Conservation (phyloP, 2,888 invertebrate genomes). For the Biston stratarius region DNA sequence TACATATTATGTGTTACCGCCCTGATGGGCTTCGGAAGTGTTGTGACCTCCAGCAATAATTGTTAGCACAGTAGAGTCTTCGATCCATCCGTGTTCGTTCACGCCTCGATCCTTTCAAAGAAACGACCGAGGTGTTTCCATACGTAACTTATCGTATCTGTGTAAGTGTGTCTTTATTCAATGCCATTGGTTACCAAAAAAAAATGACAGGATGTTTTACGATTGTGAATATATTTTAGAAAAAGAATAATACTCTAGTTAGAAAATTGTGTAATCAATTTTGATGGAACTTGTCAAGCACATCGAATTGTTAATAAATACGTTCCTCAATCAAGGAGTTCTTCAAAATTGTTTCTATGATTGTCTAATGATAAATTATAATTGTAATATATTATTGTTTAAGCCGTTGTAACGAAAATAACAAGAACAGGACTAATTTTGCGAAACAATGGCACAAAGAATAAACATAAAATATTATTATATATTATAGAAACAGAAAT, state of each 20-base stretch:
- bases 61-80: conserved; percentile 62
- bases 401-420: conserved; percentile 85
- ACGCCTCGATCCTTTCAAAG: conserved; percentile 71
- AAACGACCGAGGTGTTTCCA: conserved; percentile 66
- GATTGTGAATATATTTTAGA: conserved; percentile 82
- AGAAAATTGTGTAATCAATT: conserved; percentile 73
- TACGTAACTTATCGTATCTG: conserved; percentile 79
- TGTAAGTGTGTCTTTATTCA: conserved; percentile 77
- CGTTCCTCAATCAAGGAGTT: conserved; percentile 77
- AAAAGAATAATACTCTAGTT: conserved; percentile 79
- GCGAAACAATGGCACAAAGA: conserved; percentile 86
- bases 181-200: conserved; percentile 87
- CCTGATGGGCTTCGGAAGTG: conserved; percentile 43
- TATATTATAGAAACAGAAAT: conserved; percentile 86
- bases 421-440: conserved; percentile 87
- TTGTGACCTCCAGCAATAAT: conserved; percentile 80
- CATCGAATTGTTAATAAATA: conserved; percentile 82
- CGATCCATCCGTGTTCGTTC: conserved; percentile 71
- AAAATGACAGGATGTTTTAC: conserved; percentile 85
- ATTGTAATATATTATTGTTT: conserved; percentile 86
- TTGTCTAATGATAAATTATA: conserved; percentile 81
- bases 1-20: conserved; percentile 47
- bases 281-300: conserved; percentile 71
- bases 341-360: conserved; percentile 76
- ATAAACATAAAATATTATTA: conserved; percentile 85